Evolutionary conservation across 2,113 vertebrate species (phyloP).

Genomic region (Andinoacara biseriatus): DNA sequence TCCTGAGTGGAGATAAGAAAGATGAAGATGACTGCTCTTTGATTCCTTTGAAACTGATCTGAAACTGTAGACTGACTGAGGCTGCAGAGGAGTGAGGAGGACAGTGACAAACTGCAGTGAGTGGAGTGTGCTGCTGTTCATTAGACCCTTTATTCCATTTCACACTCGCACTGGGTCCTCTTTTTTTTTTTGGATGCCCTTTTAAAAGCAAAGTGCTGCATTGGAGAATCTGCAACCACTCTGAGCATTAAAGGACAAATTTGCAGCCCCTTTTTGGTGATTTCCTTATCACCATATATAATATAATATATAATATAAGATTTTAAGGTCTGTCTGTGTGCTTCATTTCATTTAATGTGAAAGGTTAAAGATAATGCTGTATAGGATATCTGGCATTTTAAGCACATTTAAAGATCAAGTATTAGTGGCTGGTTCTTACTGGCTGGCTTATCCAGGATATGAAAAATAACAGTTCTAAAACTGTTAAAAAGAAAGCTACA

Average conservation of each 20-base stretch:
- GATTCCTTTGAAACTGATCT: slow-evolving; percentile 59
- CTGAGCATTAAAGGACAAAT: background rate
- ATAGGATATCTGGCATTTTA: background rate
- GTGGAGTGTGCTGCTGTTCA: slow-evolving; percentile 45
- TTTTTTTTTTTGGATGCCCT: background rate
- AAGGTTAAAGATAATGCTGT: background rate
- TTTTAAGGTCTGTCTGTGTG: background rate
- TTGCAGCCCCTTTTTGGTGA: background rate
- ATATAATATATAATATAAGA: no score
- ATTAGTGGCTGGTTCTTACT: background rate
- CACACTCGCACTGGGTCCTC: slow-evolving; percentile 17
- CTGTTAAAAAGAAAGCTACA: background rate
- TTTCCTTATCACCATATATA: background rate
- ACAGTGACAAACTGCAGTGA: slow-evolving; percentile 57
- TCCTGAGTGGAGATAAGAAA: slow-evolving; percentile 40
- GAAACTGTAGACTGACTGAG: slow-evolving; percentile 28
- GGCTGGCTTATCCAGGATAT: background rate
- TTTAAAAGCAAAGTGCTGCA: slow-evolving; percentile 13
- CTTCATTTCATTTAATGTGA: background rate
- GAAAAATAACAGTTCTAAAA: background rate
- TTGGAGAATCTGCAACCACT: slow-evolving; percentile 1
- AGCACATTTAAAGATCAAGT: background rate
- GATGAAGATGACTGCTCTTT: slow-evolving; percentile 20
- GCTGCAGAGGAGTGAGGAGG: slow-evolving; percentile 50
- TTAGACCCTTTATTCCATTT: slow-evolving; percentile 45